These are phyloP conservation scores for Drosophila mimica DNA, from an alignment of 2,888 invertebrate genomes.

Conservation along the genomic window DNA sequence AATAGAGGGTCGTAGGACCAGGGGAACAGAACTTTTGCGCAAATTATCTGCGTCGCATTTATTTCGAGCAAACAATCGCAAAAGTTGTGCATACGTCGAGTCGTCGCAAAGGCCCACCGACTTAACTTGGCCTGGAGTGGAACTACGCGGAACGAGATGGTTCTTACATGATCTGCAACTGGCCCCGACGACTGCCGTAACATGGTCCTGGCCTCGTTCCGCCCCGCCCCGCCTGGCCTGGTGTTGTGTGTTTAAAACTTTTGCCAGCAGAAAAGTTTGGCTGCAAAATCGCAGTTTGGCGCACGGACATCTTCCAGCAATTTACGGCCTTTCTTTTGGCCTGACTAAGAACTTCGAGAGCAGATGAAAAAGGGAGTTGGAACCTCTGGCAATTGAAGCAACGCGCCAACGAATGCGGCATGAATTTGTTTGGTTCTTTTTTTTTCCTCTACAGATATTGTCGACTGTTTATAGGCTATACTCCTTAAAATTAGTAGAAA, in stretches of 20 bases:
- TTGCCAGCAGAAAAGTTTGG: conserved; percentile 66
- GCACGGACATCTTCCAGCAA: conserved; percentile 73
- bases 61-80: conserved; percentile 79
- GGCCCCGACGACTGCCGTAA: conserved; percentile 39
- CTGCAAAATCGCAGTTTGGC: conserved; percentile 43
- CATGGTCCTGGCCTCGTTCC: conserved; percentile 20
- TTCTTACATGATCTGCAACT: conserved; percentile 37
- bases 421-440: conserved; percentile 35
- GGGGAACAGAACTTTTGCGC: conserved; percentile 66
- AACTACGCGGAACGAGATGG: conserved; percentile 29
- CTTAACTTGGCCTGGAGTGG: conserved; percentile 29
- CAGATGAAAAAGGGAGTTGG: conserved; percentile 26
- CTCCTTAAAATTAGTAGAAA: background rate
- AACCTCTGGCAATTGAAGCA: conserved; percentile 64
- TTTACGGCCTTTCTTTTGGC: conserved; percentile 64
- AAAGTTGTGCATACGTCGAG: conserved; percentile 69
- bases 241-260: conserved; percentile 67
- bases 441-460: conserved; percentile 47
- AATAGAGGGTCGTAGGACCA: conserved; percentile 26
- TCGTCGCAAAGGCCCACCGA: conserved; percentile 41
- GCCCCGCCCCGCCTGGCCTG: background rate
- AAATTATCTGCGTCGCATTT: conserved; percentile 77
- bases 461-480: conserved; percentile 1
- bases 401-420: conserved; percentile 43
- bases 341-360: conserved; percentile 47